Evolutionary conservation across 2,888 invertebrate species (phyloP).

Genomic region (Tipula helvola): DNA sequence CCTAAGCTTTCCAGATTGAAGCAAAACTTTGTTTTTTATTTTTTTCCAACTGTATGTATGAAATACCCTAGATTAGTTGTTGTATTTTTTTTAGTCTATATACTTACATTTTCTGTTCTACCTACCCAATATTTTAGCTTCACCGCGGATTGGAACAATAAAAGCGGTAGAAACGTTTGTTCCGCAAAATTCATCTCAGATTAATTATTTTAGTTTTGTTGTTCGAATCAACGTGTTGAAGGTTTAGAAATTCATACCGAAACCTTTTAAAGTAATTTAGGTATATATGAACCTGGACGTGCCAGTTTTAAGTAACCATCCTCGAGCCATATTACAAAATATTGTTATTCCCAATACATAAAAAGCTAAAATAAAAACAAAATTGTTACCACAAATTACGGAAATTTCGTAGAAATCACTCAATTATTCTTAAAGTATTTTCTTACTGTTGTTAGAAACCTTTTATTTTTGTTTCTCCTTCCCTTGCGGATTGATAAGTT

Average conservation of each 20-base stretch:
- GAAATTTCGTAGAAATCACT: background rate
- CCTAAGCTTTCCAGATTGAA: background rate
- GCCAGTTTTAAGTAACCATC: too few relatives aligned
- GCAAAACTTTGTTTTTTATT: background rate
- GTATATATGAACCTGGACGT: too few relatives aligned
- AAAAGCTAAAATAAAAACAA: too few relatives aligned
- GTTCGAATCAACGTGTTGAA: too few relatives aligned
- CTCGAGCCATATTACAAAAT: too few relatives aligned
- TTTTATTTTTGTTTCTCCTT: background rate
- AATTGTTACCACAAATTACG: background rate
- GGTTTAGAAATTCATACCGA: too few relatives aligned
- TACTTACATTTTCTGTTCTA: background rate
- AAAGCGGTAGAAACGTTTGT: background rate
- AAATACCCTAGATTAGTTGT: background rate
- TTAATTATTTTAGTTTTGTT: too few relatives aligned
- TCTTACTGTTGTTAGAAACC: background rate
- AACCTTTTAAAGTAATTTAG: too few relatives aligned
- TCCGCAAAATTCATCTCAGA: too few relatives aligned
- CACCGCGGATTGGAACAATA: background rate
- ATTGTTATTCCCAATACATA: too few relatives aligned
- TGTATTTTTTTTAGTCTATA: background rate
- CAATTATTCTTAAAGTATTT: background rate
- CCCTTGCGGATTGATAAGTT: background rate
- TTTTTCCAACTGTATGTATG: background rate
- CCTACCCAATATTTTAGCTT: background rate